phyloP scores from a whole-genome alignment of 2,888 invertebrate genomes.

The Polydesmus complanatus region DNA sequence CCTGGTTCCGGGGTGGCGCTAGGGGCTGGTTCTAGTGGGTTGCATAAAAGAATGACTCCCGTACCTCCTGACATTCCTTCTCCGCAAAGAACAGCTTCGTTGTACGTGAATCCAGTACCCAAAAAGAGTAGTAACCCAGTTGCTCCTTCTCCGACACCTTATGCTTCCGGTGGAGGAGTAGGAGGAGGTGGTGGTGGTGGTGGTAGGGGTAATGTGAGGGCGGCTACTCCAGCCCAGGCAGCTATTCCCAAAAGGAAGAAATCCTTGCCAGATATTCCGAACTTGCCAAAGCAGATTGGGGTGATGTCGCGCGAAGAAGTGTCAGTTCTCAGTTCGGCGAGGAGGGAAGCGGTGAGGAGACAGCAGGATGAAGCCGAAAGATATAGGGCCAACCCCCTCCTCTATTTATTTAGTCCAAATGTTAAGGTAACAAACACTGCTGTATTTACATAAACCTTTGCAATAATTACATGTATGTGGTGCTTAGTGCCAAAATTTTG shows the following conservation, averaged over 20 bases:
- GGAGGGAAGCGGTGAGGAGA: conserved; percentile 84
- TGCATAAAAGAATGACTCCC: conserved; percentile 8
- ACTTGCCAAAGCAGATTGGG: conserved; percentile 58
- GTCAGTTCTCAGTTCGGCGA: conserved; percentile 78
- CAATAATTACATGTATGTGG: conserved; percentile 1
- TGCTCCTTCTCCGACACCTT: conserved; percentile 17
- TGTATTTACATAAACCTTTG: not conserved
- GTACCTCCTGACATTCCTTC: conserved; percentile 6
- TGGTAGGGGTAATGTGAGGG: conserved; percentile 27
- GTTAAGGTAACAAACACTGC: conserved; percentile 57
- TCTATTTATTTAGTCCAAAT: conserved; percentile 92
- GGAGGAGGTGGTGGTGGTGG: conserved; percentile 13
- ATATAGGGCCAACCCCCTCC: conserved; percentile 82
- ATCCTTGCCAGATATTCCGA: conserved; percentile 71
- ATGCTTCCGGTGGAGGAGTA: conserved; percentile 20
- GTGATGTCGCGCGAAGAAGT: conserved; percentile 87
- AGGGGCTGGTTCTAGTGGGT: conserved; percentile 12
- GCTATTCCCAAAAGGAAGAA: conserved; percentile 76
- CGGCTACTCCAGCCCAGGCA: conserved; percentile 42
- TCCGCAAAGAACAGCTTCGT: conserved; percentile 17
- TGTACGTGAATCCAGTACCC: conserved; percentile 15
- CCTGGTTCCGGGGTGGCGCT: conserved; percentile 15
- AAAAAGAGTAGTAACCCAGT: conserved; percentile 13
- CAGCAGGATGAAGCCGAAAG: conserved; percentile 82
- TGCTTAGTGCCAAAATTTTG: not conserved